These are phyloP conservation scores for Ctenochaetus hawaiiensis DNA, from an alignment of 2,797 vertebrate species.

Conservation along the genomic window DNA sequence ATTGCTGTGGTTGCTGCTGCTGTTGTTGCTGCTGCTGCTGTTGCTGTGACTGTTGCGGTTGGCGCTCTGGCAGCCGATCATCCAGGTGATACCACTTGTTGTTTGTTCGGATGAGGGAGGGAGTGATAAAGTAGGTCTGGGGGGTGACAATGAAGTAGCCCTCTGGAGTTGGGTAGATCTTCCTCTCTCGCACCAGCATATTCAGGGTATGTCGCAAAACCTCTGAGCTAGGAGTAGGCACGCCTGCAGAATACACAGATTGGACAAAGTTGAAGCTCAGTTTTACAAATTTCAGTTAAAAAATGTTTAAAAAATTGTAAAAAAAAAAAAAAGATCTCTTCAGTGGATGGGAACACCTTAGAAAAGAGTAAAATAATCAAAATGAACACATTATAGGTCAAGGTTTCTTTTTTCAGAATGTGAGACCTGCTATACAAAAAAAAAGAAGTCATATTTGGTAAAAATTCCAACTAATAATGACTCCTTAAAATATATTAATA, in stretches of 20 bases:
- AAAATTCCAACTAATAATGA: background rate
- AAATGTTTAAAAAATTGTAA: background rate
- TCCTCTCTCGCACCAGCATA: conserved; percentile 98
- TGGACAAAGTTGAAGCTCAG: background rate
- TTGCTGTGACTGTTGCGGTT: conserved; percentile 75
- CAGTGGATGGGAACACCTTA: background rate
- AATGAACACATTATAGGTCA: background rate
- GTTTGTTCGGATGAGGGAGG: conserved; percentile 99
- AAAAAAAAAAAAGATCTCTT: background rate
- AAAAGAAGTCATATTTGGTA: background rate
- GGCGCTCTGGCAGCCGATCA: conserved; percentile 94
- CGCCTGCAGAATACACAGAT: conserved; percentile 84
- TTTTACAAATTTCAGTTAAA: background rate
- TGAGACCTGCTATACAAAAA: background rate
- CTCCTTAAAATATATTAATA: background rate
- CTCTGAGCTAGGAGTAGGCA: conserved; percentile 98
- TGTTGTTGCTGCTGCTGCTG: conserved; percentile 85
- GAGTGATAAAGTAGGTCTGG: conserved; percentile 99
- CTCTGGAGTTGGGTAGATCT: conserved; percentile 99
- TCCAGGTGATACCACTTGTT: conserved; percentile 99
- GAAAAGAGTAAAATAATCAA: background rate
- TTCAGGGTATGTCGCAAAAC: conserved; percentile 98
- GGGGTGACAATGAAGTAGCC: conserved; percentile 99
- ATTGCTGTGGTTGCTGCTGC: conserved; percentile 86
- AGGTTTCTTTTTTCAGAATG: background rate